phyloP scores from a whole-genome alignment of 1,140 invertebrate genomes.

The Drosophila tani region DNA sequence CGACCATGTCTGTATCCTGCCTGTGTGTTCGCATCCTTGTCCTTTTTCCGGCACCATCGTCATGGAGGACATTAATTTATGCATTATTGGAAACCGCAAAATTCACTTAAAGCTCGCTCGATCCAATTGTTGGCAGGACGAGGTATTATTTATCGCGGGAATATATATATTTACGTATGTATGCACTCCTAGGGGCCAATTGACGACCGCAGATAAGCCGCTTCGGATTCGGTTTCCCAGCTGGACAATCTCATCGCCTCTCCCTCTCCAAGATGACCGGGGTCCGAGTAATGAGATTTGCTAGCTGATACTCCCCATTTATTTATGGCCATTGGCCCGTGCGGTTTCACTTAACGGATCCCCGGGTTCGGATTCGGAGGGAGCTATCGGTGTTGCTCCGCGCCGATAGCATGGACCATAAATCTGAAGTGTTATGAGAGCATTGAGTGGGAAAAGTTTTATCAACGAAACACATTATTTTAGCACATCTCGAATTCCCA shows the following conservation, averaged over 20 bases:
- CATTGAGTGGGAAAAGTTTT: constrained; percentile 46
- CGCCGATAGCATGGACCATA: constrained; percentile 46
- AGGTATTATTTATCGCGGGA: constrained; percentile 66
- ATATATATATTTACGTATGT: not conserved
- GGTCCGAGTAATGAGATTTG: constrained; percentile 67
- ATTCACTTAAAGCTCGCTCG: constrained; percentile 69
- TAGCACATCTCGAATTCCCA: constrained; percentile 42
- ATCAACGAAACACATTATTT: constrained; percentile 53
- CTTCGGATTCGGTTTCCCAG: constrained; percentile 29
- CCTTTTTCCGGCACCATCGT: constrained; percentile 1
- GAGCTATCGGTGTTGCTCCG: not conserved
- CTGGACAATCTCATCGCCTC: constrained; percentile 13
- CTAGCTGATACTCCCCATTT: constrained; percentile 62
- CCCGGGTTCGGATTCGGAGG: constrained; percentile 7
- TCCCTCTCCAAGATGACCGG: constrained; percentile 5
- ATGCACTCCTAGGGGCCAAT: constrained; percentile 25
- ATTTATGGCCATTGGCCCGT: constrained; percentile 54
- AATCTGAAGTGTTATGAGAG: constrained; percentile 55
- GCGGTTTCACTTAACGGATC: constrained; percentile 46
- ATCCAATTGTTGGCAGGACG: constrained; percentile 22
- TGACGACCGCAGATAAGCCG: constrained; percentile 17
- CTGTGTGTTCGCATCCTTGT: constrained; percentile 11
- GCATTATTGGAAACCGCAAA: constrained; percentile 62
- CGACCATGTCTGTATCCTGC: constrained; percentile 11
- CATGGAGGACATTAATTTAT: constrained; percentile 62